Base-by-base conservation (phyloP, 2,888 invertebrate genomes). In the Melieria picta region DNA sequence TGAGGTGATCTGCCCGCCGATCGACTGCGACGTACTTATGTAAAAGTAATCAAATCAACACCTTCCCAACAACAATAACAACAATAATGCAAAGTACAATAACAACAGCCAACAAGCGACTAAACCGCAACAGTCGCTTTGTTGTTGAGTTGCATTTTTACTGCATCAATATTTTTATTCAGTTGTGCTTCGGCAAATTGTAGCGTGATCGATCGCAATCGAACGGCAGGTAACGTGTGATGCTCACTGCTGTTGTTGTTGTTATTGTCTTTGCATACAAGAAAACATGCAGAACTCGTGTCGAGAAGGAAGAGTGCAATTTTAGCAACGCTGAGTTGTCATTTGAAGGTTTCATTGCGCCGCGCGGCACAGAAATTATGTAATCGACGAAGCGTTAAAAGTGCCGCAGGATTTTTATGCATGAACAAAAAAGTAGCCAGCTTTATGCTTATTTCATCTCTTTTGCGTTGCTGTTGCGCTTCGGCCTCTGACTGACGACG, bases 41-140 rank as follows among this genome's bases (percentile, higher is more conserved):
- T 82, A 82, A 82, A 82, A 81, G 83, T 84, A 84, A 84, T 84
- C 84, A 84, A 84, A 84, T 84, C 84, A 84, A 84, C 84, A 84
- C 84, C 84, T 84, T 80, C 82, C 64, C 74, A 74, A 76, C 70
- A 72, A 75, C 76, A 75, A 77, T 58, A 57, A 57, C 66, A 66
- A 9, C 42, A 16, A 16, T 1, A 16, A 16, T 16, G 16, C 16
- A 0, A 16, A 16, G 16, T 16, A 75, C 76, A 75, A 77, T 57
- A 57, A 57, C 66, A 66, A 9, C 42, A 16, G 61, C 62, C 68
- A 72, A 73, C 47, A 56, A 57, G 42, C 62, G 46, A 48, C 62
- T 46, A 47, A 73, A 75, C 73, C 72, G 68, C 73, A 75, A 72
- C 70, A 71, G 63, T 52, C 60, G 67, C 69, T 69, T 69, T 66